Conservation (phyloP, 2,797 vertebrate species). For the Ctenosaura bakeri region DNA sequence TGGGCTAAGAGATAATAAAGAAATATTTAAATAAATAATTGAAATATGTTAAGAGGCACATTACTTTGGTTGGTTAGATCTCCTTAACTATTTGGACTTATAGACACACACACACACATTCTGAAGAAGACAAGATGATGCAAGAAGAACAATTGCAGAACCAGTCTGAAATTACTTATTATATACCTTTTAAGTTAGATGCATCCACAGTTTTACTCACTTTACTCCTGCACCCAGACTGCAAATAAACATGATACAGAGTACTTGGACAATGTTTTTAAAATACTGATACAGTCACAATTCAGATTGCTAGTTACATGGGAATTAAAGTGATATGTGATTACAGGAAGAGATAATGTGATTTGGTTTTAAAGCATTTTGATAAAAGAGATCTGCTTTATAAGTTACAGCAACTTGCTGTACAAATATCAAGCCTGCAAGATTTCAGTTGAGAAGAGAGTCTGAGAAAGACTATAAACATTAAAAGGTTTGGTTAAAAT, state of each 20-base stretch:
- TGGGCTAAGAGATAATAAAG: no score
- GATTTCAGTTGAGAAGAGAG: constrained; percentile 35
- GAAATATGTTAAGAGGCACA: constrained; percentile 46
- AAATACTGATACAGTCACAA: neutral
- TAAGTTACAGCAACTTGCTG: fast-evolving
- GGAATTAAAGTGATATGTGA: neutral
- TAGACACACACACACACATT: no score
- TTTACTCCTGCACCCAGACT: neutral
- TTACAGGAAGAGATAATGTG: neutral
- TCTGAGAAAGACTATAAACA: neutral
- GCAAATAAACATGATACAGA: neutral
- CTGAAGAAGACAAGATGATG: neutral
- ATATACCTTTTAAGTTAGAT: neutral
- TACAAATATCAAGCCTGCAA: neutral
- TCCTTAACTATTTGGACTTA: neutral
- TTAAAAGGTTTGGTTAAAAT: constrained; percentile 6
- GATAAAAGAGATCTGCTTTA: neutral
- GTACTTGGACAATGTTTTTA: neutral
- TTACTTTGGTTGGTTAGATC: neutral
- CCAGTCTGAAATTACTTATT: neutral
- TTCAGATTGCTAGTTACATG: neutral
- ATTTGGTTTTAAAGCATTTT: neutral
- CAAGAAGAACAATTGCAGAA: neutral
- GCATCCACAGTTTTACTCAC: neutral
- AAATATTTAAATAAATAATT: no score